A percentile compares a stretch with the other conserved stretches of the same genome.
Conservation (phyloP, 2,888 invertebrate species). For the Xylocampa areola region DNA sequence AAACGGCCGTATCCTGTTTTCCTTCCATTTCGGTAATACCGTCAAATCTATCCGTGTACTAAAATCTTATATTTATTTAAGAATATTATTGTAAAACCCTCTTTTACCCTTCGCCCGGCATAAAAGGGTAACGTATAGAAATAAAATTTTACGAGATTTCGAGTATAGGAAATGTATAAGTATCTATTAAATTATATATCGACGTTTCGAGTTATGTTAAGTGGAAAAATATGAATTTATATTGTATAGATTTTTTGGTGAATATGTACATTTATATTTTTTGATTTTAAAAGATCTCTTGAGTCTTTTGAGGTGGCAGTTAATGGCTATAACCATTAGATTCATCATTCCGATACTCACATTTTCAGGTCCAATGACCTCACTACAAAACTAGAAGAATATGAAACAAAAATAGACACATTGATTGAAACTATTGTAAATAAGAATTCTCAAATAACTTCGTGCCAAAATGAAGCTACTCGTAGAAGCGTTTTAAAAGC, state of each 20-base stretch:
- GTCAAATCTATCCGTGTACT: slow-evolving; percentile 29
- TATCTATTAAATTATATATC: slow-evolving; percentile 54
- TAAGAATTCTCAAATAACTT: slow-evolving; percentile 92
- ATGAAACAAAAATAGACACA: slow-evolving; percentile 89
- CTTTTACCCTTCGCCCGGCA: slow-evolving; percentile 36
- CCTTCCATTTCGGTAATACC: slow-evolving; percentile 16
- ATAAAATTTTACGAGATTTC: slow-evolving; percentile 54
- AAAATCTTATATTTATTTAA: slow-evolving; percentile 55
- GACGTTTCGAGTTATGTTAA: slow-evolving; percentile 28
- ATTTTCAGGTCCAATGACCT: slow-evolving; percentile 86
- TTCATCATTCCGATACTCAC: background rate
- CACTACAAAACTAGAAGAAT: slow-evolving; percentile 81
- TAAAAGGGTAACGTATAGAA: slow-evolving; percentile 51
- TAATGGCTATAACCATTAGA: no score
- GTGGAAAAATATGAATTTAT: slow-evolving; percentile 29
- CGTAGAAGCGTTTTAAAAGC: slow-evolving; percentile 92
- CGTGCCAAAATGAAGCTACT: slow-evolving; percentile 93
- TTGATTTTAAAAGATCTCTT: no score
- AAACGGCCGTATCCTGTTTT: slow-evolving; percentile 10
- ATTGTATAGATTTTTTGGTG: background rate
- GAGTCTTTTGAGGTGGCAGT: no score
- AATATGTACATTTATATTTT: no score
- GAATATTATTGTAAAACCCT: slow-evolving; percentile 53
- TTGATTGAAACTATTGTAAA: slow-evolving; percentile 91
- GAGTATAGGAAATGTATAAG: slow-evolving; percentile 45